Conservation (phyloP, 2,888 invertebrate species). For the Tupiocoris notatus region DNA sequence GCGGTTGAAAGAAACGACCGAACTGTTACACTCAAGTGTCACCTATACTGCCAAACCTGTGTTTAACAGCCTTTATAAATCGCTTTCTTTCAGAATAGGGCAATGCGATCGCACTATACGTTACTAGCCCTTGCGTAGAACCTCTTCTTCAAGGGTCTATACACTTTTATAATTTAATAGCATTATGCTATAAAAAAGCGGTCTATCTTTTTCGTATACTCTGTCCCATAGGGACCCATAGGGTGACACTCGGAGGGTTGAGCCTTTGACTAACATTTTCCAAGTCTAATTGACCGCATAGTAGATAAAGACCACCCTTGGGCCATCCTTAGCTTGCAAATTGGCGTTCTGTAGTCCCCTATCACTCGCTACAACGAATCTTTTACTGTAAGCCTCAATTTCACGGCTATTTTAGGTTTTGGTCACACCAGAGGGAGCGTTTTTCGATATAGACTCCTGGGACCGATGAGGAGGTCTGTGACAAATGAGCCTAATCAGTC, state of each 20-base stretch:
- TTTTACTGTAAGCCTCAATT: not conserved
- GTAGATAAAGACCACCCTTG: not conserved
- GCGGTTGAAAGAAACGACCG: too few relatives aligned
- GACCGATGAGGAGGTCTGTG: not conserved
- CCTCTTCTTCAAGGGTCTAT: too few relatives aligned
- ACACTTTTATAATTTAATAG: too few relatives aligned
- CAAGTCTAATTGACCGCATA: not conserved
- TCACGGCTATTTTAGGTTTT: not conserved
- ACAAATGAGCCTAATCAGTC: not conserved
- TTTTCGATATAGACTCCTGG: not conserved
- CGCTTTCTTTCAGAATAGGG: too few relatives aligned
- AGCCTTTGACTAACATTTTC: not conserved
- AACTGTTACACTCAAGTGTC: too few relatives aligned
- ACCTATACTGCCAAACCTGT: too few relatives aligned
- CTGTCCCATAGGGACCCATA: not conserved
- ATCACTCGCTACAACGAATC: not conserved
- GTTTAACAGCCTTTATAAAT: too few relatives aligned
- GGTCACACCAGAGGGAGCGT: not conserved
- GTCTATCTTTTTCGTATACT: not conserved
- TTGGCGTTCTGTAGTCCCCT: too few relatives aligned
- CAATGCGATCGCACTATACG: too few relatives aligned
- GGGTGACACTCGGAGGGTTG: not conserved
- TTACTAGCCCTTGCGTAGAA: too few relatives aligned
- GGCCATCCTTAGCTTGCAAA: not conserved
- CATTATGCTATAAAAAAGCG: too few relatives aligned